Conservation (phyloP, 2,888 invertebrate genomes). For the Agrenia bidenticulata region DNA sequence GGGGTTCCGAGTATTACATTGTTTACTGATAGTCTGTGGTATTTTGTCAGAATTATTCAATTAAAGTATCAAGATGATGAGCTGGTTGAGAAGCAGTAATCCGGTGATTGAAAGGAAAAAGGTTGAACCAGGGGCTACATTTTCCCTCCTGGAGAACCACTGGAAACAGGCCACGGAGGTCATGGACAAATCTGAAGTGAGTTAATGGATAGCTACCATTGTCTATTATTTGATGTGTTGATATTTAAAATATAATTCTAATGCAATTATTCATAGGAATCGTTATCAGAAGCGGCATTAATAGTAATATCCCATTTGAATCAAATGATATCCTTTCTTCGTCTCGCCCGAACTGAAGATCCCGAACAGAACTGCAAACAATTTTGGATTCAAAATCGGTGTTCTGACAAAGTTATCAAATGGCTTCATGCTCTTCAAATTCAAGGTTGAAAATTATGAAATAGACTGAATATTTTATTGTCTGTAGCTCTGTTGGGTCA, state of each 20-base stretch:
- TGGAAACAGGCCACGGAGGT: conserved; percentile 48
- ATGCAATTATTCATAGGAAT: conserved; percentile 1
- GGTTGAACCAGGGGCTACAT: conserved; percentile 43
- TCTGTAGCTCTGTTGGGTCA: too few relatives aligned
- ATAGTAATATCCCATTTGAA: conserved; percentile 48
- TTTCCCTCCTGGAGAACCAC: conserved; percentile 46
- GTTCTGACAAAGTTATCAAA: conserved; percentile 46
- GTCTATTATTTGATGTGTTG: not conserved
- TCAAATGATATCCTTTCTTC: conserved; percentile 50
- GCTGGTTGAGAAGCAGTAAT: conserved; percentile 39
- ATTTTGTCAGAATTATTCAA: too few relatives aligned
- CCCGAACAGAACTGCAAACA: conserved; percentile 42
- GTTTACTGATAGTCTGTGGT: too few relatives aligned
- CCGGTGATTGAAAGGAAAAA: conserved; percentile 43
- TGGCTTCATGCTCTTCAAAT: conserved; percentile 47
- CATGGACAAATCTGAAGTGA: conserved; percentile 30
- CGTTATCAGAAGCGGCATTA: conserved; percentile 32
- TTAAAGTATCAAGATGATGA: conserved; percentile 37
- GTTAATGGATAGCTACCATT: not conserved
- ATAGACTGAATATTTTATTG: not conserved
- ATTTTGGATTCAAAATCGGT: conserved; percentile 50
- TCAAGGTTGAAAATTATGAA: conserved; percentile 24
- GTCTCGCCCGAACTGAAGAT: conserved; percentile 37
- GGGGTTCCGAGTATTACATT: too few relatives aligned
- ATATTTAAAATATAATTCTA: not conserved